Conservation (phyloP, 1,140 invertebrate species). For the Neodiprion virginianus region DNA sequence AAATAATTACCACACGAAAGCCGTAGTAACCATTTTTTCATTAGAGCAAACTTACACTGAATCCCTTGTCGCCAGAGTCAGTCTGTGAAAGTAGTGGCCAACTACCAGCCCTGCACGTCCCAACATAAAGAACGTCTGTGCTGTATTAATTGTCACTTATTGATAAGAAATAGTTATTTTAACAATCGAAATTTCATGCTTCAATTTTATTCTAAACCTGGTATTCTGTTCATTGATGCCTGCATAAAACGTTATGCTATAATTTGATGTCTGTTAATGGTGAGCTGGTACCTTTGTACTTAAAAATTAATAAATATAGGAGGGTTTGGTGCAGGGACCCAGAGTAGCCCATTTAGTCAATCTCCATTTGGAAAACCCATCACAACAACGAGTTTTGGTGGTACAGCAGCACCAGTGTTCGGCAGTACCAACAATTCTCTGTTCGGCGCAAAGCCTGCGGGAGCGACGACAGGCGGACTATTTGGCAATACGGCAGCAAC, state of each 20-base stretch:
- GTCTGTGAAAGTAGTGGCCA: no score
- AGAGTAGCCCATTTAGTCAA: slow-evolving; percentile 60
- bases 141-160: background rate
- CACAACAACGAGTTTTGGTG: slow-evolving; percentile 58
- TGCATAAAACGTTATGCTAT: background rate
- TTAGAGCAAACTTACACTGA: no score
- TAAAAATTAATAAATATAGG: slow-evolving; percentile 20
- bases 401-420: slow-evolving; percentile 57
- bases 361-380: slow-evolving; percentile 62
- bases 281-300: background rate
- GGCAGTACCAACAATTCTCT: slow-evolving; percentile 60
- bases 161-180: background rate
- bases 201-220: background rate
- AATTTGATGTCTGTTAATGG: background rate
- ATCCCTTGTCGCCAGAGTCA: no score
- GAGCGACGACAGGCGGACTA: slow-evolving; percentile 59
- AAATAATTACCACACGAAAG: no score
- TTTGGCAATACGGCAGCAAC: slow-evolving; percentile 52
- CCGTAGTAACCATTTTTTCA: no score
- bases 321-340: slow-evolving; percentile 51
- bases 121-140: background rate
- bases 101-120: no score
- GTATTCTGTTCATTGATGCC: background rate
- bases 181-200: background rate
- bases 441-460: slow-evolving; percentile 67